These are phyloP conservation scores for Crypturellus undulatus DNA, from an alignment of 2,113 vertebrate species.

Conservation along the genomic window DNA sequence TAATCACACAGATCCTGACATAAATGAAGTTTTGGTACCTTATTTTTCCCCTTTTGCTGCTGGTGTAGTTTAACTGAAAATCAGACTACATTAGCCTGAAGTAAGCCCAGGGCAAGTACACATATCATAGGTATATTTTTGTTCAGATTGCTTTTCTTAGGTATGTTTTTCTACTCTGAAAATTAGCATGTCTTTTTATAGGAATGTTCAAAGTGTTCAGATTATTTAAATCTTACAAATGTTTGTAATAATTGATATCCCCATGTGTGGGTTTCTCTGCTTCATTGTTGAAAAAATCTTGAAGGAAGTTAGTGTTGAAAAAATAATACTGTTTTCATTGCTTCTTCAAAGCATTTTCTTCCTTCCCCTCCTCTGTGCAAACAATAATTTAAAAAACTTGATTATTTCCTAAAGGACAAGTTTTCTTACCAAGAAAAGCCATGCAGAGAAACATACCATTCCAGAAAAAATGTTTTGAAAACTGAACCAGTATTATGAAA, in stretches of 20 bases:
- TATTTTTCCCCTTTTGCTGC: background rate
- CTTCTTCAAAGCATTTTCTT: constrained; percentile 54
- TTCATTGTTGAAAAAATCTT: constrained; percentile 30
- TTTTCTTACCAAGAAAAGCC: constrained; percentile 64
- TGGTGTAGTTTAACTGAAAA: background rate
- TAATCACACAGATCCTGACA: background rate
- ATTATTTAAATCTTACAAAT: constrained; percentile 40
- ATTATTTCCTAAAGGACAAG: constrained; percentile 72
- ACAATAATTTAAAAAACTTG: constrained; percentile 62
- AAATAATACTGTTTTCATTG: constrained; percentile 60
- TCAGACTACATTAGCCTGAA: background rate
- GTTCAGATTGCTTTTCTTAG: constrained; percentile 47
- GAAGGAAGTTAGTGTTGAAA: constrained; percentile 51
- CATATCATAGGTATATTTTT: background rate
- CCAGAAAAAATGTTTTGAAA: constrained; percentile 77
- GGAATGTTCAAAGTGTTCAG: constrained; percentile 8
- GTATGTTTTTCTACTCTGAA: constrained; percentile 21
- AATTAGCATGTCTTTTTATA: constrained; percentile 39
- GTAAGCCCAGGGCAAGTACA: background rate
- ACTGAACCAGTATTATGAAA: constrained; percentile 68
- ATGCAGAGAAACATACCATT: constrained; percentile 52
- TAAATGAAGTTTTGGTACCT: background rate
- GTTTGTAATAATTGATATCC: constrained; percentile 12
- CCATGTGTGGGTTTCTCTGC: background rate
- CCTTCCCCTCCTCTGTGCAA: background rate